A percentile compares a stretch with the other conserved stretches of the same genome.
Conservation (phyloP, 2,797 vertebrate species). For the Melanotaenia maccullochi region DNA sequence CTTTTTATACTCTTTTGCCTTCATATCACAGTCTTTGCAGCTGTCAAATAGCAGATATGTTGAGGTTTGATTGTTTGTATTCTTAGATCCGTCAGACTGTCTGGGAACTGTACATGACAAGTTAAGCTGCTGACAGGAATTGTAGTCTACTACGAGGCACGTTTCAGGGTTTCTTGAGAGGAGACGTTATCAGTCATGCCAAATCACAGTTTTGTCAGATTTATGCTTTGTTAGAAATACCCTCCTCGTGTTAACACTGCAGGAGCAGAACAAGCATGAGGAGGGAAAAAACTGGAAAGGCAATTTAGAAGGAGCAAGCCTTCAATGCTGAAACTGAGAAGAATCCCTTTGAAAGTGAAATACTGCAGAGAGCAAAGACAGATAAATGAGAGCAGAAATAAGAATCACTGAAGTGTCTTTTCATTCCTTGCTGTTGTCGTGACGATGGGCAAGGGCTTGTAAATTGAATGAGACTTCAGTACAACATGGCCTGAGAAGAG, state of each 20-base stretch:
- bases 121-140: neutral
- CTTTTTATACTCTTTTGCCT: neutral
- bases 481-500: neutral
- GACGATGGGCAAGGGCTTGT: slow-evolving; percentile 5
- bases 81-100: neutral
- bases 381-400: slow-evolving; percentile 4
- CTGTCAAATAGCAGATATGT: neutral
- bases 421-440: slow-evolving; percentile 15
- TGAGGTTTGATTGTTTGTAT: neutral
- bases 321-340: slow-evolving; percentile 1
- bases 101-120: neutral
- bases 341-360: slow-evolving; percentile 36
- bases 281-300: neutral
- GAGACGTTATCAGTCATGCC: neutral
- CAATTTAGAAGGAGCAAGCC: slow-evolving; percentile 5
- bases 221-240: neutral
- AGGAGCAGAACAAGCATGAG: neutral
- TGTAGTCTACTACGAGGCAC: neutral
- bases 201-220: neutral
- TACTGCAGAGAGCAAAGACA: slow-evolving; percentile 12
- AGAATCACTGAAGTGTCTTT: neutral
- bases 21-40: neutral
- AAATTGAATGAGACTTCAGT: slow-evolving; percentile 24
- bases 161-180: neutral
- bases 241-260: slow-evolving; percentile 13